phyloP scores from a whole-genome alignment of 1,140 invertebrate genomes.

The Heliconius eleuchia region DNA sequence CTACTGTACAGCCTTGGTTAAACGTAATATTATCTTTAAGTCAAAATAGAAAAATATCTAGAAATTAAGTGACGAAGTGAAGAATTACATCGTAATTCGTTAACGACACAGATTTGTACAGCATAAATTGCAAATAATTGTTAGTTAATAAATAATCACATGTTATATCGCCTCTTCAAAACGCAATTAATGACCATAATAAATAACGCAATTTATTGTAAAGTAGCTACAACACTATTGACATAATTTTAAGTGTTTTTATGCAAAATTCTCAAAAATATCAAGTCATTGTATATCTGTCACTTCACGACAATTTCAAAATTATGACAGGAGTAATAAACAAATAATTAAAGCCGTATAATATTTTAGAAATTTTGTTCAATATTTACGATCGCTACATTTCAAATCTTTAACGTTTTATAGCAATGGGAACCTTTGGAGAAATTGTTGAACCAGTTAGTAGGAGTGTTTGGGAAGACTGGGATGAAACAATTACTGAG shows the following conservation, averaged over 20 bases:
- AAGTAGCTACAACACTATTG: neutral
- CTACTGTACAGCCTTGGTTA: no score
- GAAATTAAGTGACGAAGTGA: no score
- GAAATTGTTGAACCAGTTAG: slow-evolving; percentile 68
- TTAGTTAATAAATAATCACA: no score
- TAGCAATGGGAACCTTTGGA: slow-evolving; percentile 59
- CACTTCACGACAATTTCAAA: neutral
- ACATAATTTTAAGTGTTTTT: neutral
- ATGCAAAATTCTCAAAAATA: neutral
- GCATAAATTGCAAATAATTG: no score
- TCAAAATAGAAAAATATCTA: no score
- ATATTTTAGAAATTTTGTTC: neutral
- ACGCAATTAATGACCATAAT: no score
- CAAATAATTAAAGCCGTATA: neutral
- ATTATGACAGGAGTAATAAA: neutral
- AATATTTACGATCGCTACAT: neutral
- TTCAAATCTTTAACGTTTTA: neutral
- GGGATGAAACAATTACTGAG: slow-evolving; percentile 56
- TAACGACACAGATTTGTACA: no score
- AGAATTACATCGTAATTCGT: no score
- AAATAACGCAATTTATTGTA: neutral
- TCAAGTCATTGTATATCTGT: neutral
- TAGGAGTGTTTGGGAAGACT: slow-evolving; percentile 68
- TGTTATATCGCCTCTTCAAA: no score
- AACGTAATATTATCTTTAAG: no score